Base-by-base conservation (phyloP, 2,113 vertebrate genomes). In the Salvator merianae region DNA sequence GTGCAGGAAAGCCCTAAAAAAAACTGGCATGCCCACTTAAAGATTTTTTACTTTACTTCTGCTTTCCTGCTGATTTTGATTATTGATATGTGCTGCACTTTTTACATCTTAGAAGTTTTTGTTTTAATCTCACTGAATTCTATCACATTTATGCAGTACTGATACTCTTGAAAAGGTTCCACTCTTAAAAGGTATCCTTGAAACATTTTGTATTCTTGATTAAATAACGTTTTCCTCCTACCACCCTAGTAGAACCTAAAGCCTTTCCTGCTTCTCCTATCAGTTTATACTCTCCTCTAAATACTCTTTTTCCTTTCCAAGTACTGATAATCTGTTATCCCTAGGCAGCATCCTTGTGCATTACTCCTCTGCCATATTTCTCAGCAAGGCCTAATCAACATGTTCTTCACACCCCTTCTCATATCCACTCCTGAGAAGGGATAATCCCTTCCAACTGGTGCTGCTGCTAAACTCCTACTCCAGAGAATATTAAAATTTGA, bases 321-420 rank as follows among this genome's bases (percentile, higher is more conserved):
- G 68, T n/a, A 43, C 69, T 71, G 24, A 47, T 9, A 47, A 9
- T 18, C 16, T 36, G n/a, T 5, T 68, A 18, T 34, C 32, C n/a
- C 68, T 34, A 34, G 43, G 7, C 32, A 30, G 50, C 26, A 28
- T 5, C 1, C n/a, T 68, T 66, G 4, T 63, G 22, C 36, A 24
- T 53, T 13, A 47, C 43, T 84, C 30, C 34, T 40, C 10, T 59
- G 32, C 53, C 50, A 47, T 62, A 59, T 18, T n/a, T 40, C 18
- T 70, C 65, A 70, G 24, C 47, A 81, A 72, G 14, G 1, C 13
- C 50, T 32, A 66, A 34, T 59, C 74, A 69, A 26, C 47, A 77
- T 43, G 36, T 84, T 71, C 55, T 78, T 84, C 66, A 71, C 53
- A 84, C 53, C 30, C 55, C 13, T 84, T 71, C 76, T 84, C 66